Evolutionary conservation across 2,113 vertebrate genomes (phyloP), one percentile per base, ranked within the genome.

Genomic region (Triplophysa dalaica): DNA sequence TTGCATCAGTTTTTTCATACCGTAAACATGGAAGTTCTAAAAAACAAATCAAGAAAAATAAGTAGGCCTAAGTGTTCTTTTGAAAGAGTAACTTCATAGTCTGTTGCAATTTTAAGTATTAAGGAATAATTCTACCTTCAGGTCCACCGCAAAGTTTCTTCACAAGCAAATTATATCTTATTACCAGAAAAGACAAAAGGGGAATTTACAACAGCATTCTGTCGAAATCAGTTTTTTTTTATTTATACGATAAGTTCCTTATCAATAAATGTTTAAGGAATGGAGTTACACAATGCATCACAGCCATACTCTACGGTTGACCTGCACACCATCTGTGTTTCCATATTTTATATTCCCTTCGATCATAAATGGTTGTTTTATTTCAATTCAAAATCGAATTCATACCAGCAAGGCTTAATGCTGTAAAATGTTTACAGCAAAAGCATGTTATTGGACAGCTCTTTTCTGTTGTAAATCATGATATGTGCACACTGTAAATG

Each of bases 181-280:
- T 73, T 73, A 54, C 56, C 52, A 58, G 70, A 58, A 43, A n/a
- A 21, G 9, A 61, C 60, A 22, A n/a, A 73, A 73, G 33, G 5
- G 70, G n/a, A 73, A 73, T 33, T 72, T 72, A 72, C 52, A 58
- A 60, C 12, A 60, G 7, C 19, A 43, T 60, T 73, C 54, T 17
- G 14, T 60, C 70, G 38, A 60, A 60, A 73, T 73, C 10, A 2
- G 8, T 60, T n/a, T 56, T 45, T 24, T 24, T 12, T 56, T 26
- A 29, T 29, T 10, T 29, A 61, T 13, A 61, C 22, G 3, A 72
- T 41, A 43, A 73, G 21, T 60, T 52, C 33, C 41, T 6, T 41
- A 60, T 60, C 29, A 60, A 22, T 24, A 13, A 14, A 1, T 73
- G 29, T 43, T 43, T n/a, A 43, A 21, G 54, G 29, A 73, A 60